Percentiles rank a stretch among this genome's conserved stretches.
Conservation (phyloP, 2,113 vertebrate species). For the Ovibos moschatus region DNA sequence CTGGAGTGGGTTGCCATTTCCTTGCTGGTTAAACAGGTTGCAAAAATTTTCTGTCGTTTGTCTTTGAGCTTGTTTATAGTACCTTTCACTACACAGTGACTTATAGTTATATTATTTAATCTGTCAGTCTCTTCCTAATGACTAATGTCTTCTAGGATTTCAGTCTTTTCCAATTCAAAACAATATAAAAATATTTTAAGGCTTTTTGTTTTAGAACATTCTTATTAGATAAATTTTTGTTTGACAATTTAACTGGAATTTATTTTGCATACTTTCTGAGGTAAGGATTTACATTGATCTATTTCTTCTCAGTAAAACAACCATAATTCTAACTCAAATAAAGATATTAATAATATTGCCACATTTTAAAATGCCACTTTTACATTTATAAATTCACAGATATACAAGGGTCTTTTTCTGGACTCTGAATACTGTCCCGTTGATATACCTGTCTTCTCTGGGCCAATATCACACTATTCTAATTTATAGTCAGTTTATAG, state of each 20-base stretch:
- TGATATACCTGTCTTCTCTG: slow-evolving; percentile 6
- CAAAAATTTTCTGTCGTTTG: slow-evolving; percentile 8
- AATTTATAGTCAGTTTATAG: slow-evolving; percentile 9
- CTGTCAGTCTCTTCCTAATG: not conserved
- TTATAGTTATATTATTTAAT: slow-evolving; percentile 35
- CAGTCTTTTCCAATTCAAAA: not conserved
- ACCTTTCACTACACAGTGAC: not conserved
- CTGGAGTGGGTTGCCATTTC: not conserved
- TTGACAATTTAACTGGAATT: slow-evolving; percentile 32
- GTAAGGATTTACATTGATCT: not conserved
- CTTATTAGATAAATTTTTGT: slow-evolving; percentile 2
- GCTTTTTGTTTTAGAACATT: slow-evolving; percentile 25
- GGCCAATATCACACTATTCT: not conserved
- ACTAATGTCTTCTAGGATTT: not conserved
- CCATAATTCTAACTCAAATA: not conserved
- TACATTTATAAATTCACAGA: not conserved
- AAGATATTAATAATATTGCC: not conserved
- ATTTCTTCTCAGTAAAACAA: slow-evolving; percentile 16
- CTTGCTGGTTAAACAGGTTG: not conserved
- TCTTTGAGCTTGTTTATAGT: slow-evolving; percentile 19
- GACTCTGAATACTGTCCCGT: not conserved
- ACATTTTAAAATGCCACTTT: slow-evolving; percentile 14
- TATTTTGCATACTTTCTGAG: slow-evolving; percentile 1
- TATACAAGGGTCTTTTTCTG: not conserved
- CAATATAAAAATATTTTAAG: not conserved